phyloP scores from a whole-genome alignment of 35 echinoderm and acorn worm species.

The Apostichopus californicus region DNA sequence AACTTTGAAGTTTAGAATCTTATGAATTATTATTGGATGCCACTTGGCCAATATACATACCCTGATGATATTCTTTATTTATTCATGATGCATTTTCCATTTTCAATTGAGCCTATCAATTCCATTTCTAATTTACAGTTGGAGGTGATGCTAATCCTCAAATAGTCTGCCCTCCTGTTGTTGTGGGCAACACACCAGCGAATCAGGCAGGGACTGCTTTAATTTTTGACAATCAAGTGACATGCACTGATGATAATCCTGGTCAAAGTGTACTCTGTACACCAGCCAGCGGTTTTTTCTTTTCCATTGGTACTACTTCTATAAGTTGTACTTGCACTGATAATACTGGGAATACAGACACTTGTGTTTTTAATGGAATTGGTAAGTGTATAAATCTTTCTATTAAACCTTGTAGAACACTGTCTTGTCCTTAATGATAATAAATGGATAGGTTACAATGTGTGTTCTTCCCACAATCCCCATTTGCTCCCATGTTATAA shows the following conservation, averaged over 20 bases:
- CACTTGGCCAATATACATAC: too few species aligned
- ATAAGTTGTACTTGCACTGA: conserved; percentile 23
- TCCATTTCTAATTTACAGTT: not conserved
- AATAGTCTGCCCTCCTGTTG: not conserved
- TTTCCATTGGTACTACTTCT: not conserved
- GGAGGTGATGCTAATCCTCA: conserved; percentile 14
- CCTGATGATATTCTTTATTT: too few species aligned
- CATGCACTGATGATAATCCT: conserved; percentile 29
- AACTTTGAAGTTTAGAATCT: too few species aligned
- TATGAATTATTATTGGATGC: too few species aligned
- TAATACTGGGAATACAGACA: not conserved
- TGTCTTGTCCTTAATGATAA: too few species aligned
- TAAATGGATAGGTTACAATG: too few species aligned
- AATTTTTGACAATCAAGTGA: not conserved
- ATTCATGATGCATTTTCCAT: too few species aligned
- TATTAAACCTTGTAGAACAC: too few species aligned
- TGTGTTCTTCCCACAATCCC: too few species aligned
- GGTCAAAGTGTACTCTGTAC: conserved; percentile 6
- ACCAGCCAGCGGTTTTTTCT: conserved; percentile 13
- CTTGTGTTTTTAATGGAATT: not conserved
- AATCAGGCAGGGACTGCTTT: not conserved
- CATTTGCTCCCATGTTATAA: too few species aligned
- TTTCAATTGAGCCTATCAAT: too few species aligned
- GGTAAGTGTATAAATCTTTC: not conserved
- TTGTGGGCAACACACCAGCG: not conserved